These are phyloP conservation scores for Struthio camelus DNA, from an alignment of 2,113 vertebrate genomes.

Conservation along the genomic window DNA sequence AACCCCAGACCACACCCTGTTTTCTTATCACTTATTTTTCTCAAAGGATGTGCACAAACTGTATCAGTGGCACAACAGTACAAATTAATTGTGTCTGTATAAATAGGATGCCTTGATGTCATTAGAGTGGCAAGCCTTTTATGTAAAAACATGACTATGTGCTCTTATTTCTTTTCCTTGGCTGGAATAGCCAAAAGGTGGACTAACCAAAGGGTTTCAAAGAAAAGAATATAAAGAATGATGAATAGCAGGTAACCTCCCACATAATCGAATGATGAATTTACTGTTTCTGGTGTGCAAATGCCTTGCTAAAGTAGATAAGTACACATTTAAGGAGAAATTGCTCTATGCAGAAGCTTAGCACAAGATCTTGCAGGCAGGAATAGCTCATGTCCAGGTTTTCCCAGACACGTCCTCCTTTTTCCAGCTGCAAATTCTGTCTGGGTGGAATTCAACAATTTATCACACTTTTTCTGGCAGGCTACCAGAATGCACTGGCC, in stretches of 20 bases:
- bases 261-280: background rate
- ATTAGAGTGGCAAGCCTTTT: background rate
- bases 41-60: background rate
- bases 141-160: background rate
- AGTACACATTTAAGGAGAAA: background rate
- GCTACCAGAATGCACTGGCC: background rate
- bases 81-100: background rate
- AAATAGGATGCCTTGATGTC: background rate
- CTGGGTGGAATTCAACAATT: constrained; percentile 26
- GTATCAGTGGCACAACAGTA: background rate
- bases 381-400: background rate
- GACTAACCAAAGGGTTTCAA: background rate
- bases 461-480: background rate
- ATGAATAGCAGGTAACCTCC: background rate
- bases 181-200: background rate
- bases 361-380: background rate
- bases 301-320: background rate
- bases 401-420: constrained; percentile 13
- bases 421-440: constrained; percentile 51
- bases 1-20: background rate
- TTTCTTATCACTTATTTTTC: background rate
- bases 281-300: background rate
- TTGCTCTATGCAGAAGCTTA: background rate
- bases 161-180: background rate
- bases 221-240: background rate